Evolutionary conservation across 2,888 invertebrate species (phyloP), one percentile per base, ranked within the genome.

Genomic region (Amiota mariae): DNA sequence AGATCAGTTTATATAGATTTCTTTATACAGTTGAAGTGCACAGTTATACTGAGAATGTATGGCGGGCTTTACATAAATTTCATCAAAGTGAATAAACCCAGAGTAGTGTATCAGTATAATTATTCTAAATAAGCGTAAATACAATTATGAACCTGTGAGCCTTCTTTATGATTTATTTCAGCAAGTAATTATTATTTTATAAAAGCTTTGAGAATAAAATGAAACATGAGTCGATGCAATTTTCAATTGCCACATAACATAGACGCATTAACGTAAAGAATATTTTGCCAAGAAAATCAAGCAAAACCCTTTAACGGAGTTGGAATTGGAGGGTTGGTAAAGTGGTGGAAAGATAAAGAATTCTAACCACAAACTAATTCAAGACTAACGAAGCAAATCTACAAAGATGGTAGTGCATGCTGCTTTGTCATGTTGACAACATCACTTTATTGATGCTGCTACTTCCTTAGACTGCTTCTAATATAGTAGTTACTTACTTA

Each of bases 91-190:
- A 36, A 36, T 36, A 36, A 36, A 6, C 36, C 3, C 36, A 36
- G 36, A 36, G 6, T 36, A 36, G 36, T 36, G 36, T 24, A 24
- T 2, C 36, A 2, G 24, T 24, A 36, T 36, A 36, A 36, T 6
- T 36, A 36, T 36, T 36, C 36, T 36, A 6, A 36, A 36, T 36
- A 36, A 36, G 8, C 36, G 6, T 36, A 36, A 36, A 36, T 36
- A 36, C 36, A 36, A 36, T 6, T 6, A 36, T 36, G 36, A 36
- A 36, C 6, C 36, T 36, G 36, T 36, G 36, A 10, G 66, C 46
- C 24, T 24, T 51, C 67, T 68, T 68, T 68, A 68, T 68, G 67
- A 51, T 54, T 36, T 68, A 68, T 68, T 68, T 68, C 54, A 54
- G 54, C 36, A 68, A 68, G 67, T 54, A 68, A 68, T 68, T 68